Base-by-base conservation (phyloP, 1,140 invertebrate species). In the Leguminivora glycinivorella region DNA sequence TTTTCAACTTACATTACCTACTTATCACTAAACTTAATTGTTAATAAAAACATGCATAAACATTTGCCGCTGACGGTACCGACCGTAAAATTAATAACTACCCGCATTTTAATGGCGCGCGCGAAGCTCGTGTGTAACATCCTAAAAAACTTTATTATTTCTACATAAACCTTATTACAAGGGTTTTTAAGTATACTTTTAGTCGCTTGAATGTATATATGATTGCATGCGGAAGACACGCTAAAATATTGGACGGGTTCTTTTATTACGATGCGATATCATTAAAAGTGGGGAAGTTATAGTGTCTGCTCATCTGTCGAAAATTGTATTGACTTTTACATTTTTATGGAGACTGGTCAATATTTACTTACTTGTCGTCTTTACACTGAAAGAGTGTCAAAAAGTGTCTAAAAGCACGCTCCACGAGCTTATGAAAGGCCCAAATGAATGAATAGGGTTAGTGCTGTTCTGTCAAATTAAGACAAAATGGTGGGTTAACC, bases 171-270 rank as follows among this genome's bases (percentile, higher is more conserved):
- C 47, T 52, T 52, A 52, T 52, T 22, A 19, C 47, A 22, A 52
- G 2, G 47, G 9, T 1, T 1, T 17, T 52, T 22, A 52, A n/a
- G 47, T 22, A 1, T n/a, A 52, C 10, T 3, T 52, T 9, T 52
- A 52, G 17, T 52, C 43, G 19, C 5, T 12, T 40, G 19, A 22
- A 0, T 52, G 17, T 43, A 12, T n/a, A n/a, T n/a, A n/a, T 14
- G 56, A 10, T n/a, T 63, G 19, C 22, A 52, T 63, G 26, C 58
- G 58, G 58, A 63, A 63, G 58, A 29, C 6, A 5, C 0, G 58
- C 26, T 63, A 29, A 63, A 31, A 31, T 29, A 63, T 63, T 31
- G 58, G 58, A 31, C 58, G 58, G 58, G 58, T 63, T 63, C 26
- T 60, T 63, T 63, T 52, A 52, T 52, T 52, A 52, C 47, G 19